phyloP scores from a whole-genome alignment of 2,797 vertebrate species.

The Sebastes miniatus region DNA sequence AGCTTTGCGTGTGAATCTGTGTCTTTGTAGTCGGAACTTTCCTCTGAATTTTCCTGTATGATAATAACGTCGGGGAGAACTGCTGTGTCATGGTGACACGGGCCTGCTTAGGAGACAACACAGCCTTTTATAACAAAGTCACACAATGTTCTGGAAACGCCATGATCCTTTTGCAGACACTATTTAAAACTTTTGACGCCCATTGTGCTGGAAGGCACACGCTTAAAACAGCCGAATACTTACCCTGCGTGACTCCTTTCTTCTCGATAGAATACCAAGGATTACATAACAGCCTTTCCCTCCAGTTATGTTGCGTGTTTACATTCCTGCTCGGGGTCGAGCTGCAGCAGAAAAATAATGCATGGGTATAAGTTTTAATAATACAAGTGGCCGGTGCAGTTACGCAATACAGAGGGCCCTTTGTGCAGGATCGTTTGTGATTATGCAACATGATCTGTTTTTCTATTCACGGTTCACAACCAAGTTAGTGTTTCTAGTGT shows the following conservation, averaged over 20 bases:
- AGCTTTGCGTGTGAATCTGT: not conserved
- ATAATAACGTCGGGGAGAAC: not conserved
- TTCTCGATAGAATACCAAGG: not conserved
- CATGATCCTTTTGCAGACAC: not conserved
- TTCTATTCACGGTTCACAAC: conserved; percentile 55
- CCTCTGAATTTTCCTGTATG: not conserved
- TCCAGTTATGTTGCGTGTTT: conserved; percentile 43
- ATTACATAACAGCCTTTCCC: conserved; percentile 11
- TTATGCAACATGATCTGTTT: conserved; percentile 71
- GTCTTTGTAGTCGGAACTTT: not conserved
- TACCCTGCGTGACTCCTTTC: conserved; percentile 2
- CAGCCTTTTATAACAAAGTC: not conserved
- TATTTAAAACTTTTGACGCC: conserved; percentile 5
- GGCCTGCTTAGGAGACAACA: not conserved
- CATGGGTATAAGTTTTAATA: conserved; percentile 60
- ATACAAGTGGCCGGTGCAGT: conserved; percentile 52
- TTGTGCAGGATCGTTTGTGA: conserved; percentile 65
- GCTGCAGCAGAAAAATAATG: conserved; percentile 57
- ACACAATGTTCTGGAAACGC: not conserved
- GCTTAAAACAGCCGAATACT: not conserved
- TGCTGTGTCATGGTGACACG: conserved; percentile 39
- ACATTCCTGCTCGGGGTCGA: conserved; percentile 55
- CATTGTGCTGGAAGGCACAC: conserved; percentile 3
- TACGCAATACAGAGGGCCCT: conserved; percentile 65
- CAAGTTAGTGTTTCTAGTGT: conserved; percentile 46